Evolutionary conservation across 2,888 invertebrate species (phyloP), one percentile per base, ranked within the genome.

Genomic region (Agrochola lychnidis): DNA sequence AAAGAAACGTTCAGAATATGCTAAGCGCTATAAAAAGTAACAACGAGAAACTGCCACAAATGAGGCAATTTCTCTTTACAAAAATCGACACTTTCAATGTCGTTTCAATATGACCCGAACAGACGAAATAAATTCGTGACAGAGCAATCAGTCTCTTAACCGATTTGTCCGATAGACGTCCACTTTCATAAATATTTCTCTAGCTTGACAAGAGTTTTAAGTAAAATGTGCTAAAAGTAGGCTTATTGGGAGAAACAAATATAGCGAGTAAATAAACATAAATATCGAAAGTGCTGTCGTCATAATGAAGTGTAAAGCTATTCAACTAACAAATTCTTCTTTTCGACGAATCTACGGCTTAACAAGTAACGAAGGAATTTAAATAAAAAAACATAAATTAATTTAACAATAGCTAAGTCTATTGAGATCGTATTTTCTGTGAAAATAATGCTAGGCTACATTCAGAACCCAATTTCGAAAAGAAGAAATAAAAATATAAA

Each of bases 111-210:
- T 87, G 82, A 89, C 78, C 79, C 70, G 78, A 74, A 76, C 82
- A 73, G 70, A 69, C 83, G 78, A 79, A 83, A 82, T 83, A 86
- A 86, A 89, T 76, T 88, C 88, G 87, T 87, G 87, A 87, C 89
- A 79, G 77, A 84, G 79, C 79, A 89, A 88, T 89, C 82, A 85
- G 78, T 78, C 78, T 70, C 57, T 66, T 66, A 70, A 85, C 75
- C 82, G 78, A 85, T 88, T 88, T 75, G 79, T 81, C 62, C 76
- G 73, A 85, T 76, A 16, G 84, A 76, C 70, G 77, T 57, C 63
- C 69, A 77, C 89, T 89, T 89, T 88, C 86, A 73, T 87, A 84
- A 82, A 85, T 68, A 85, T 82, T 76, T 85, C 76, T 79, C 64
- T 77, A 72, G 57, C 70, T 79, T 70, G 70, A 76, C 78, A 76